Evolutionary conservation across 2,113 vertebrate species (phyloP), one percentile per base, ranked within the genome.

Genomic region (Ophiodon elongatus): DNA sequence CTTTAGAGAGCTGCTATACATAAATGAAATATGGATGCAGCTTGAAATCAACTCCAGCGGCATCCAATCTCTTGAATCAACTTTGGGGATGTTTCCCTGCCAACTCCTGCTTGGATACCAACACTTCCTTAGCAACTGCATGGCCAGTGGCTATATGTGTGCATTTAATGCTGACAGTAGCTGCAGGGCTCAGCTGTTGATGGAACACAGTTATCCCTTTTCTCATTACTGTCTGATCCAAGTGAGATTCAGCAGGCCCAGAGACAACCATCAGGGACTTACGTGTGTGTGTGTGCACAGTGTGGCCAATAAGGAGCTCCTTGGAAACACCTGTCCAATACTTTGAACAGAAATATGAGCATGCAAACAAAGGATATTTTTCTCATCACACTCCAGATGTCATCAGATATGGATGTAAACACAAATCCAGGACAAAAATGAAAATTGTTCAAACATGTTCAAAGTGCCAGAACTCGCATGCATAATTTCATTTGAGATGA

Each of bases 61-160:
- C 85, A 83, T 89, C 75, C 86, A 88, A 91, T 93, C 87, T 87
- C 82, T 75, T 90, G 84, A 89, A 92, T 91, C 85, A 91, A 91
- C 89, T 92, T 92, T 87, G 66, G 84, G 80, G 84, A 90, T 90
- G 86, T 91, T 94, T 91, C 69, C 67, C 74, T 92, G 86, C 92
- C 93, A 93, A 91, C 86, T 92, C 83, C 82, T 94, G 88, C 92
- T 86, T 94, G 77, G 93, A 93, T 93, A 93, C 93, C 90, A 90
- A 79, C 86, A 85, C 82, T 93, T 94, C 92, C 94, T 90, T 96
- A 91, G 94, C 93, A 94, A 95, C 94, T 89, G 77, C 87, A 88
- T 94, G 72, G 70, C 92, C 89, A 79, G 69, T 47, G 50, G 94
- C 92, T 91, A 82, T 87, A 90, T 92, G 73, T 92, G 92, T 89